Conservation (phyloP, 2,888 invertebrate genomes). For the Aphodius sticticus region DNA sequence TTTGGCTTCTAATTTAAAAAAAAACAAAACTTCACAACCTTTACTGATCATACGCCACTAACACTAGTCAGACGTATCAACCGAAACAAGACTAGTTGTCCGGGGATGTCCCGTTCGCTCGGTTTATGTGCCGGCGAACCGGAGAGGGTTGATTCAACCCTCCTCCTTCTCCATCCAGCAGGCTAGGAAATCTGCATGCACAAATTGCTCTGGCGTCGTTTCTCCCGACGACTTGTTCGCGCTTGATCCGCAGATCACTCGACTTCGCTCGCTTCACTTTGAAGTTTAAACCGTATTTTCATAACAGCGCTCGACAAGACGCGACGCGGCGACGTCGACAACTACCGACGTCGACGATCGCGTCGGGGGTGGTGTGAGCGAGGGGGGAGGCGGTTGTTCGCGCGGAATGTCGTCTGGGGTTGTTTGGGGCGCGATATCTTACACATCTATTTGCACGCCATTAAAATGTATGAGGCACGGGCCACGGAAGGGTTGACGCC, state of each 20-base stretch:
- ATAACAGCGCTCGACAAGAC: constrained; percentile 48
- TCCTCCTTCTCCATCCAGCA: neutral
- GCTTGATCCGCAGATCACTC: constrained; percentile 54
- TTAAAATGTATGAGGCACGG: constrained; percentile 46
- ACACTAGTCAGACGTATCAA: neutral
- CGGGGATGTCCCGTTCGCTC: neutral
- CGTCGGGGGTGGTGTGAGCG: neutral
- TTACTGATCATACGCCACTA: neutral
- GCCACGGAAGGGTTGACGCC: constrained; percentile 10
- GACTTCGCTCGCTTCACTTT: constrained; percentile 52
- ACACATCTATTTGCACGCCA: constrained; percentile 45
- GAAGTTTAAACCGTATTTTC: constrained; percentile 58
- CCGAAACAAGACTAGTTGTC: neutral
- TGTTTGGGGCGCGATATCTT: constrained; percentile 42
- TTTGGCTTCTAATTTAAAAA: neutral
- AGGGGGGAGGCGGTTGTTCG: constrained; percentile 39
- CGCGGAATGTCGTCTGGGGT: constrained; percentile 43
- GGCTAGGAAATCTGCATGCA: constrained; percentile 54
- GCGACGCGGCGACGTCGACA: neutral
- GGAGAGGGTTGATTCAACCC: neutral
- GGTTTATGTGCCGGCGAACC: neutral
- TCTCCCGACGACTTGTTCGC: constrained; percentile 42
- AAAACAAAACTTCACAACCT: neutral
- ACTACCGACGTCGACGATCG: constrained; percentile 19
- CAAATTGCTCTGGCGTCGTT: constrained; percentile 53